Base-by-base conservation (phyloP, 2,113 vertebrate species). In the Peromyscus polionotus region DNA sequence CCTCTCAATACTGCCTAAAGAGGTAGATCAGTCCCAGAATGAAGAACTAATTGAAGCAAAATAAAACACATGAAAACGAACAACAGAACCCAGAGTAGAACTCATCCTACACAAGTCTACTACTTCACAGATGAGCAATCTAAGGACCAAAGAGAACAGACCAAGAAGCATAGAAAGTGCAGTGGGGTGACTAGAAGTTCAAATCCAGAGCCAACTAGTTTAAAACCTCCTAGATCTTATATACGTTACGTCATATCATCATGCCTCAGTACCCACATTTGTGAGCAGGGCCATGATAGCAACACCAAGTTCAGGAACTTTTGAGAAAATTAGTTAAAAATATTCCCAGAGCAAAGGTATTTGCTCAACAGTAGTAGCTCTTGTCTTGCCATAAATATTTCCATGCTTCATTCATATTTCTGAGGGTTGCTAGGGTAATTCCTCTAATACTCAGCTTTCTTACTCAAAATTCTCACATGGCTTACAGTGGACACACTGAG, bases 101-200 rank as follows among this genome's bases (percentile, higher is more conserved):
- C 84, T 33, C 17, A 72, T 48, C 28, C 16, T 63, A 19, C 33
- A 76, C 19, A 33, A 45, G 39, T 72, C 36, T 94, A 51, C 17
- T 22, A 0, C 51, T 93, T 72, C 39, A 88, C 33, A 79, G n/a
- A 61, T 26, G 16, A 90, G 28, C 16, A 68, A 67, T 42, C 11
- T n/a, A 59, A 94, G 72, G 11, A 65, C 12, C 7, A 48, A 75
- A 26, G 20, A 48, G 16, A 68, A 5, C 31, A 65, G 26, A 24
- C 3, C 17, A 16, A n/a, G 0, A 1, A 9, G 13, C 9, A 33
- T 22, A 57, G 51, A 24, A 39, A 54, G 31, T 3, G 3, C 1
- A 24, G 57, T 57, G 0, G 17, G 36, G 5, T 26, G 31, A 19
- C 33, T 75, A 19, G 33, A 57, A 51, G 12, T 7, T 13, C 2